A percentile compares a stretch with the other conserved stretches of the same genome.
Conservation (phyloP, 2,113 vertebrate species). For the Australoheros scitulus region DNA sequence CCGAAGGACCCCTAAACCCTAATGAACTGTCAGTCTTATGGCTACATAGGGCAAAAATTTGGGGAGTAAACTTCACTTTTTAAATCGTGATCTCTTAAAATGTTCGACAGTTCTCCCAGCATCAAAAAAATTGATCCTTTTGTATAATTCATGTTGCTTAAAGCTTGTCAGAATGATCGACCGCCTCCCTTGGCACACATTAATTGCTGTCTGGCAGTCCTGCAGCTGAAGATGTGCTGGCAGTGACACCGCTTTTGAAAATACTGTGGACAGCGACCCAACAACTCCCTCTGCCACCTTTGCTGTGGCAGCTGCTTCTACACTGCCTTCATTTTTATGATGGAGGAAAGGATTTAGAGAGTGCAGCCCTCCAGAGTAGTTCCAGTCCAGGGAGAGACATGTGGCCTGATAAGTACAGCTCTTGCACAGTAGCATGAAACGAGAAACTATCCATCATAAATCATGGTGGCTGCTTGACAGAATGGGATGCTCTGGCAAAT, state of each 20-base stretch:
- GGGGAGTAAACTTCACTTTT: not conserved
- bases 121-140: slow-evolving; percentile 20
- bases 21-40: not conserved
- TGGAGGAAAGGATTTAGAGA: slow-evolving; percentile 43
- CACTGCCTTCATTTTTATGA: slow-evolving; percentile 17
- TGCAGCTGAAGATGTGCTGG: not conserved
- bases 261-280: not conserved
- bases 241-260: slow-evolving; percentile 15
- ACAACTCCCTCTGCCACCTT: not conserved
- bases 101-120: not conserved
- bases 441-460: slow-evolving; percentile 60
- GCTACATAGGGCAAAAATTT: not conserved
- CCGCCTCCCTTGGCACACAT: slow-evolving; percentile 1
- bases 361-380: slow-evolving; percentile 18
- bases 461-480: slow-evolving; percentile 12
- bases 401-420: slow-evolving; percentile 31
- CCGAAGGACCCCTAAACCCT: not conserved
- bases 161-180: slow-evolving; percentile 51
- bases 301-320: not conserved
- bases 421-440: slow-evolving; percentile 36
- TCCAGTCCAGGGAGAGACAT: slow-evolving; percentile 18
- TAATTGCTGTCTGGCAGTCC: slow-evolving; percentile 20
- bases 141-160: slow-evolving; percentile 44
- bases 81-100: slow-evolving; percentile 1
- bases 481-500: not conserved